A percentile compares a stretch with the other conserved stretches of the same genome.
Evolutionary conservation across 2,113 vertebrate genomes (phyloP).

Genomic region (Melanerpes aurifrons): DNA sequence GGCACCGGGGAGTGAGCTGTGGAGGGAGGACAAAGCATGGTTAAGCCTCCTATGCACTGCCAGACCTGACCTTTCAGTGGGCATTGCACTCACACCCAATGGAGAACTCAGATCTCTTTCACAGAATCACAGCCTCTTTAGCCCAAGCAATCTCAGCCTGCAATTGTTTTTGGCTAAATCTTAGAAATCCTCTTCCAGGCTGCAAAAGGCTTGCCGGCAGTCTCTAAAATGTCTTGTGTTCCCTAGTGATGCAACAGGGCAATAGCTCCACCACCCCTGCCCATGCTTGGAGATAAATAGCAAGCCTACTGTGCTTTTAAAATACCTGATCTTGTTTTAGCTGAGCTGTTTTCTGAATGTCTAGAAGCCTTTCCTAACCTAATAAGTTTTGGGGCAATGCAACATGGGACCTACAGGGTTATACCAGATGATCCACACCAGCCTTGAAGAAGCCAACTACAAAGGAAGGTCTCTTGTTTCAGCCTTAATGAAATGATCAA

Average conservation of each 20-base stretch:
- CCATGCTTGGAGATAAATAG: background rate
- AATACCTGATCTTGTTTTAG: background rate
- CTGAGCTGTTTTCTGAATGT: background rate
- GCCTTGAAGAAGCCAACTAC: background rate
- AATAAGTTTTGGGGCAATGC: background rate
- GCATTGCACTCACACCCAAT: accelerated
- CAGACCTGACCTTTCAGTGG: too few relatives aligned
- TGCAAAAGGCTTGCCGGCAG: background rate
- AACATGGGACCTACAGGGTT: background rate
- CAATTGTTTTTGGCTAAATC: background rate
- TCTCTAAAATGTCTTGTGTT: background rate
- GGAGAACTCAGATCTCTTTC: background rate
- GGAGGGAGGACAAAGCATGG: background rate
- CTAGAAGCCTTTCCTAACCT: background rate
- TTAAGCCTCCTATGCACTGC: background rate
- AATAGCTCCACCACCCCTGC: background rate
- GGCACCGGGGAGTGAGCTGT: constrained; percentile 83
- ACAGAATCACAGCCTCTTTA: background rate
- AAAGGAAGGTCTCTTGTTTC: background rate
- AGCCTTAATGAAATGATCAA: constrained; percentile 1
- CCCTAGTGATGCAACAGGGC: background rate
- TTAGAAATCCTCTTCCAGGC: background rate
- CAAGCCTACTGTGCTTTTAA: background rate
- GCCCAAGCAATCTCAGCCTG: background rate
- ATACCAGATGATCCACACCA: background rate